Evolutionary conservation across 2,797 vertebrate genomes (phyloP).

Genomic region (Hephaestus fuliginosus): DNA sequence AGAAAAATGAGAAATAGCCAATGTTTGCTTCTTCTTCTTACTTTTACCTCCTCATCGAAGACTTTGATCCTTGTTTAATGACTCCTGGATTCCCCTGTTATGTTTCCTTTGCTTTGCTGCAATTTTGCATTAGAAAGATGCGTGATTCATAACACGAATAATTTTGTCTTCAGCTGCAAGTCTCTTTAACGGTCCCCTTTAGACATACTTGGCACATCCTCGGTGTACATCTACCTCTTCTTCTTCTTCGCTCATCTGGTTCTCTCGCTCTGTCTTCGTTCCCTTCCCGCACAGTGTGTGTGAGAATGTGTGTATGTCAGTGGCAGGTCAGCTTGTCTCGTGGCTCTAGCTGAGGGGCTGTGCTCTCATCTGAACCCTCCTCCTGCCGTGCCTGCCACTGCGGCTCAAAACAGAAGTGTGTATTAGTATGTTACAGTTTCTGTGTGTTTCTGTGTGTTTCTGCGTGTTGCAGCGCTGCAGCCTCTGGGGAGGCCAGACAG

Average conservation of each 20-base stretch:
- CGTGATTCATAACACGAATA: background rate
- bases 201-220: constrained; percentile 2
- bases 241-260: constrained; percentile 35
- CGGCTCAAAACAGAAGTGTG: constrained; percentile 69
- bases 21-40: constrained; percentile 32
- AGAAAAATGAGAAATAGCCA: constrained; percentile 31
- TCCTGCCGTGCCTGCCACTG: constrained; percentile 62
- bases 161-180: constrained; percentile 4
- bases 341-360: constrained; percentile 73
- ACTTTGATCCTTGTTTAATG: constrained; percentile 15
- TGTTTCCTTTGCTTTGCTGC: constrained; percentile 11
- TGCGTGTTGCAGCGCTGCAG: constrained; percentile 67
- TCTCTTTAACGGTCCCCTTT: constrained; percentile 3
- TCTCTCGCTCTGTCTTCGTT: constrained; percentile 24
- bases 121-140: background rate
- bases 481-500: constrained; percentile 83
- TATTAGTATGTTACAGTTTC: constrained; percentile 52
- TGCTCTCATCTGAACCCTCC: constrained; percentile 79
- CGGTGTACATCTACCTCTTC: constrained; percentile 6
- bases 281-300: constrained; percentile 36
- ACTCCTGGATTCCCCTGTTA: constrained; percentile 33
- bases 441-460: constrained; percentile 32
- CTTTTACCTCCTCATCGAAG: constrained; percentile 36
- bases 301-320: constrained; percentile 60
- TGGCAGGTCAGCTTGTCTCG: constrained; percentile 74